Percentiles rank a stretch among this genome's conserved stretches.
phyloP scores from a whole-genome alignment of 2,113 vertebrate species.

The Pluvianellus socialis region DNA sequence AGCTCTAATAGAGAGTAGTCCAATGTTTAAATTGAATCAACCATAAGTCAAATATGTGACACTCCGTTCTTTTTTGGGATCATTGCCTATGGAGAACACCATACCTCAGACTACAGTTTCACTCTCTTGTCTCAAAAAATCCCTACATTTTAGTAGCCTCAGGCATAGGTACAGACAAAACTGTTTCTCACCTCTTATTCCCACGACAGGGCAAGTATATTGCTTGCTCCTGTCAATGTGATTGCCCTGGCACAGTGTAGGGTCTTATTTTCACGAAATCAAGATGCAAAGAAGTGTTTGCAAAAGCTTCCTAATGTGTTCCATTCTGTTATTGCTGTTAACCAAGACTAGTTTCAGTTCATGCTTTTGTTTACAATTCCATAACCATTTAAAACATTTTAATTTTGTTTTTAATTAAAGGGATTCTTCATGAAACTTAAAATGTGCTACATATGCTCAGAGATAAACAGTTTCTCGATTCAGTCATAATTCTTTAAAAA shows the following conservation, averaged over 20 bases:
- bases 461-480: slow-evolving; percentile 12
- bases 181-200: neutral
- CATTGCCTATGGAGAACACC: neutral
- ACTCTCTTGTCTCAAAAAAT: rapidly evolving
- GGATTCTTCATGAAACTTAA: neutral
- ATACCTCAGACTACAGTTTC: neutral
- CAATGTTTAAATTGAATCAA: neutral
- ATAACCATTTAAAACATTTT: neutral
- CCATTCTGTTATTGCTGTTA: neutral
- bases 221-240: neutral
- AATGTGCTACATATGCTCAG: slow-evolving; percentile 19
- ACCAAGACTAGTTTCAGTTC: neutral
- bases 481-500: neutral
- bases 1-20: neutral
- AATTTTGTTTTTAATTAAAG: neutral
- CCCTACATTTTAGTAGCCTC: neutral
- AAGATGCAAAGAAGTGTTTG: neutral
- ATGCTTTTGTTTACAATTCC: neutral
- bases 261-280: neutral
- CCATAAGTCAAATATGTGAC: neutral
- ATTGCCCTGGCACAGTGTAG: neutral
- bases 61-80: neutral
- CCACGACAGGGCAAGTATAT: rapidly evolving
- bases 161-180: neutral
- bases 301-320: neutral